Conservation (phyloP, 2,888 invertebrate species). For the Petrolisthes manimaculis region DNA sequence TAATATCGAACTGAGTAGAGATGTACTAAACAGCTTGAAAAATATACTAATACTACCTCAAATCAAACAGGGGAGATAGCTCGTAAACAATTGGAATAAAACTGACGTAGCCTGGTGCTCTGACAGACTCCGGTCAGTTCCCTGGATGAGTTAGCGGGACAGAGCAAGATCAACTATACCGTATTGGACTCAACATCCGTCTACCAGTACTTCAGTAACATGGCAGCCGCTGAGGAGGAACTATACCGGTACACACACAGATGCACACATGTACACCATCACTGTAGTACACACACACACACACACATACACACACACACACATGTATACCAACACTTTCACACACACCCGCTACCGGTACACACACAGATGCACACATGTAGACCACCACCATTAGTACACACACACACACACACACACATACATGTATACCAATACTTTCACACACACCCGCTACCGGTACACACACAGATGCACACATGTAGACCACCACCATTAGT, state of each 20-base stretch:
- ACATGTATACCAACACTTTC: no score
- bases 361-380: neutral
- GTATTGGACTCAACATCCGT: slow-evolving; percentile 82
- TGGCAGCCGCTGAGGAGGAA: slow-evolving; percentile 91
- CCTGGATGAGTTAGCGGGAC: slow-evolving; percentile 86
- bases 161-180: slow-evolving; percentile 90
- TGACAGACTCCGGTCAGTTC: slow-evolving; percentile 86
- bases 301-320: neutral
- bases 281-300: neutral
- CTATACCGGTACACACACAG: slow-evolving; percentile 78
- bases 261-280: neutral
- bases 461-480: neutral
- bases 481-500: neutral
- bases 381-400: neutral
- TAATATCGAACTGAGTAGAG: no score
- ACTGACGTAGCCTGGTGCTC: neutral
- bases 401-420: no score
- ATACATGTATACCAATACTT: no score
- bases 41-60: no score
- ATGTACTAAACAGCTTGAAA: no score
- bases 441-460: no score
- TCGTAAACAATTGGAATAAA: no score
- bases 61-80: no score
- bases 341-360: no score
- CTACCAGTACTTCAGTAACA: slow-evolving; percentile 87